A percentile compares a stretch with the other conserved stretches of the same genome.
phyloP scores from a whole-genome alignment of 2,113 vertebrate species.

The Rhea pennata region DNA sequence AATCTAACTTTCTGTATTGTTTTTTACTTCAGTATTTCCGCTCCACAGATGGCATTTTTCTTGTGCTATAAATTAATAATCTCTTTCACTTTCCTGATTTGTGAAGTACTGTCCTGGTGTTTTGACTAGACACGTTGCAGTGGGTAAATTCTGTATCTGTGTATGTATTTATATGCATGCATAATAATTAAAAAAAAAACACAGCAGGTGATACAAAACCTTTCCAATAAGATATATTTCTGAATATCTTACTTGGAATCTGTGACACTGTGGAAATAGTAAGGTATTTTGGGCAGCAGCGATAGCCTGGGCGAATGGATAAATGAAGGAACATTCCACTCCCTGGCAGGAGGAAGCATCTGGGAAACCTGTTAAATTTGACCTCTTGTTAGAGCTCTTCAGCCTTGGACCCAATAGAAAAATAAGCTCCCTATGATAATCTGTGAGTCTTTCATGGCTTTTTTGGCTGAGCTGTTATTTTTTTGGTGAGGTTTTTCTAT shows the following conservation, averaged over 20 bases:
- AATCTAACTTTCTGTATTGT: background rate
- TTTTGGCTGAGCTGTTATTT: background rate
- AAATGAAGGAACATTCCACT: conserved; percentile 57
- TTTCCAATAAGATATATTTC: conserved; percentile 17
- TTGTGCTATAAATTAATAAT: background rate
- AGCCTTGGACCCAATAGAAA: conserved; percentile 31
- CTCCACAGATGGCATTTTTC: background rate
- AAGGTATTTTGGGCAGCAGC: background rate
- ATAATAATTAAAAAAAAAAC: background rate
- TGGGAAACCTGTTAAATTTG: conserved; percentile 56
- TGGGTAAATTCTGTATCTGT: background rate
- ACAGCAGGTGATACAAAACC: background rate
- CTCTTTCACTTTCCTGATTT: background rate
- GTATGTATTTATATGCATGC: background rate
- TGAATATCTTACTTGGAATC: background rate
- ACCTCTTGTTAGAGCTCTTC: conserved; percentile 55
- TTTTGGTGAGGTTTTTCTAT: conserved; percentile 31
- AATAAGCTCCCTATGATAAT: conserved; percentile 32
- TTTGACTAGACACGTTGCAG: background rate
- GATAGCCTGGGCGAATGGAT: conserved; percentile 29
- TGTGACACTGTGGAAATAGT: background rate
- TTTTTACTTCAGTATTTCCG: background rate
- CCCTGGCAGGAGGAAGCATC: conserved; percentile 51
- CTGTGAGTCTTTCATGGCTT: background rate
- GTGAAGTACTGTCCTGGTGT: background rate